Percentiles rank a stretch among this genome's conserved stretches.
phyloP scores from a whole-genome alignment of 2,113 vertebrate species.

The Sinocyclocheilus maitianheensis region DNA sequence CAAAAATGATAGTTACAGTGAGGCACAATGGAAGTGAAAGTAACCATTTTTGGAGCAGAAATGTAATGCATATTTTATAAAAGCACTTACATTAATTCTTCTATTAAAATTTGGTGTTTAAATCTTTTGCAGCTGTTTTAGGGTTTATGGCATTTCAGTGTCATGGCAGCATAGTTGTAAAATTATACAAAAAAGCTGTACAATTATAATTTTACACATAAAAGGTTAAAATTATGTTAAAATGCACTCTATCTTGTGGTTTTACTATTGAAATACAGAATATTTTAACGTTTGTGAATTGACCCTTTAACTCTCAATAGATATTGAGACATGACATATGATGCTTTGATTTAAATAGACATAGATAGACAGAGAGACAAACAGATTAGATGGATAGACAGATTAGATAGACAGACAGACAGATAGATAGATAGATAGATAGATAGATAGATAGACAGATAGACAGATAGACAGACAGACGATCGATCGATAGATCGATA shows the following conservation, averaged over 20 bases:
- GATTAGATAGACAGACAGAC: neutral
- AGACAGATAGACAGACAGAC: neutral
- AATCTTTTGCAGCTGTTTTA: neutral
- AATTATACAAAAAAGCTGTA: no score
- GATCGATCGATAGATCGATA: slow-evolving; percentile 3
- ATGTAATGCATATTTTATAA: neutral
- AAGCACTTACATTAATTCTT: neutral
- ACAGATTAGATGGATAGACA: neutral
- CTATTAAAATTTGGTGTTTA: neutral
- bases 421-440: neutral
- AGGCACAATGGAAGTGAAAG: neutral
- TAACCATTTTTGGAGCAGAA: neutral
- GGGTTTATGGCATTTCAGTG: neutral
- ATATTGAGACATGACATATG: no score
- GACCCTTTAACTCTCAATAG: no score
- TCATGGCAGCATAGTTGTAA: no score
- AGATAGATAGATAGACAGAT: neutral
- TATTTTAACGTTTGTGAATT: no score
- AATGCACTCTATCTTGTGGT: no score
- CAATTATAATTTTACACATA: no score
- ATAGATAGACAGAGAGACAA: neutral
- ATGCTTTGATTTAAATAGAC: neutral
- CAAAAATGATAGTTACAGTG: neutral
- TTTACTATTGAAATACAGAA: no score
- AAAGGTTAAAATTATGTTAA: no score